phyloP scores from a whole-genome alignment of 2,888 invertebrate species.

The Phlogophora meticulosa region DNA sequence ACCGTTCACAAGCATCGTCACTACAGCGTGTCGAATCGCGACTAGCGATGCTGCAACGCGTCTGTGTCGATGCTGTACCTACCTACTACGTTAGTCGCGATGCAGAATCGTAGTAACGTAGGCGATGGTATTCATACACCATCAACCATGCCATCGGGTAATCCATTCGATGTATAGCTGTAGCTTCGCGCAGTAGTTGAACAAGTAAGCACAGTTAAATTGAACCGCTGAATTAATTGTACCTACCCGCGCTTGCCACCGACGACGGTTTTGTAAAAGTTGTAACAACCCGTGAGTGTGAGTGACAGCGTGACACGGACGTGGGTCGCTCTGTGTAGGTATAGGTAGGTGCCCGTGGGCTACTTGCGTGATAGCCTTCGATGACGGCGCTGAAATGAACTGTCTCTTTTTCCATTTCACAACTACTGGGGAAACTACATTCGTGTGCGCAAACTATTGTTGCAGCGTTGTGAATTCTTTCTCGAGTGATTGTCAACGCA shows the following conservation, averaged over 20 bases:
- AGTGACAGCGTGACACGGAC: constrained; percentile 6
- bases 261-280: constrained; percentile 30
- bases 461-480: background rate
- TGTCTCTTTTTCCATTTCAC: background rate
- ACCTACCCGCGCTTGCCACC: constrained; percentile 8
- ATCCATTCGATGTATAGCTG: too few relatives aligned
- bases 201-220: constrained; percentile 10
- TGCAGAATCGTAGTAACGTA: too few relatives aligned
- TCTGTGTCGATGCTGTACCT: too few relatives aligned
- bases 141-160: too few relatives aligned
- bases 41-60: too few relatives aligned
- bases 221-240: constrained; percentile 28
- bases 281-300: constrained; percentile 14
- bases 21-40: too few relatives aligned
- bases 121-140: too few relatives aligned
- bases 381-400: background rate
- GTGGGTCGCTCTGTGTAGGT: background rate
- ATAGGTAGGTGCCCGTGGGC: background rate
- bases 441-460: background rate
- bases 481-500: too few relatives aligned
- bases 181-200: background rate
- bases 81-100: too few relatives aligned
- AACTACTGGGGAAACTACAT: background rate
- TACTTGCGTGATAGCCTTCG: background rate
- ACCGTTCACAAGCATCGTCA: too few relatives aligned